These are phyloP conservation scores for Platerodrilus igneus DNA, from an alignment of 2,888 invertebrate species.

Conservation along the genomic window DNA sequence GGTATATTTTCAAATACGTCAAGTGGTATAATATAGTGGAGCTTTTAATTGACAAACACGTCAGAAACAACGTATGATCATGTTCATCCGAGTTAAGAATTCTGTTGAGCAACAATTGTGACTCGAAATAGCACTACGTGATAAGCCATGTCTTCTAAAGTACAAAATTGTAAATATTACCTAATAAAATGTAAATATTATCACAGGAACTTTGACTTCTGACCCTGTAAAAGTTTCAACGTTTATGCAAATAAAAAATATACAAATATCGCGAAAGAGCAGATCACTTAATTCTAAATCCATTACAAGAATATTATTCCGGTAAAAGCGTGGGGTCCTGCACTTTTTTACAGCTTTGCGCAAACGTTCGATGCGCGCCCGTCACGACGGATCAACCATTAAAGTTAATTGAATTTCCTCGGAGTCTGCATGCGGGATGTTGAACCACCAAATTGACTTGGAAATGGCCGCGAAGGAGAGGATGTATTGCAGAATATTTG, in stretches of 20 bases:
- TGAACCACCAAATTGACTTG: constrained; percentile 50
- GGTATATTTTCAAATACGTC: too few relatives aligned
- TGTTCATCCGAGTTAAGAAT: too few relatives aligned
- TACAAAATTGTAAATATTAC: too few relatives aligned
- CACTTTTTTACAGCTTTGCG: constrained; percentile 30
- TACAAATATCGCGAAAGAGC: constrained; percentile 35
- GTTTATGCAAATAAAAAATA: constrained; percentile 37
- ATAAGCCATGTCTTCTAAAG: too few relatives aligned
- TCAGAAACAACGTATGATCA: too few relatives aligned
- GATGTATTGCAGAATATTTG: constrained; percentile 46
- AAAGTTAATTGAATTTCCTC: constrained; percentile 55
- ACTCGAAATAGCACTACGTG: too few relatives aligned
- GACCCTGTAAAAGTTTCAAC: constrained; percentile 21
- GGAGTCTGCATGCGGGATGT: constrained; percentile 47
- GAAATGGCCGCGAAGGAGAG: constrained; percentile 47
- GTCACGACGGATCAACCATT: constrained; percentile 49
- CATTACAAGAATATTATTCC: constrained; percentile 43
- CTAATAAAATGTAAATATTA: too few relatives aligned
- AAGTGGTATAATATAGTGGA: too few relatives aligned
- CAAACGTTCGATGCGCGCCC: constrained; percentile 37
- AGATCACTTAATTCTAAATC: constrained; percentile 44
- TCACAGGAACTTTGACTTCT: too few relatives aligned
- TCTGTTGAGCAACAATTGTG: too few relatives aligned
- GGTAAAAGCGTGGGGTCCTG: constrained; percentile 30
- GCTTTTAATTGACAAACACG: too few relatives aligned